Base-by-base conservation (phyloP, 2,797 vertebrate species). In the Halcyon smyrnensis region DNA sequence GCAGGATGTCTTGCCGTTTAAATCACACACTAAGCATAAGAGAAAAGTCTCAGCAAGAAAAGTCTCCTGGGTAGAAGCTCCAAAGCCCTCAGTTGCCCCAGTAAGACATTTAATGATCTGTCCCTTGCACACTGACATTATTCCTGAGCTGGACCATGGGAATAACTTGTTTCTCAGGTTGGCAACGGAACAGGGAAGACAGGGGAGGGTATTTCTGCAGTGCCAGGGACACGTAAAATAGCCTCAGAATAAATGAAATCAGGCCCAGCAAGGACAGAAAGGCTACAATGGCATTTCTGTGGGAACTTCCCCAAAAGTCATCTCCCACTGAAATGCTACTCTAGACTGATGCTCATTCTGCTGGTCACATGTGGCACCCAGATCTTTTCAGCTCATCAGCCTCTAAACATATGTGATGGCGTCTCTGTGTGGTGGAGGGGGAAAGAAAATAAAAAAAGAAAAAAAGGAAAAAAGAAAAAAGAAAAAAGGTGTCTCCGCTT, bases 301-400 rank as follows among this genome's bases (percentile, higher is more conserved):
- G 94, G 87, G 95, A 95, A 90, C 67, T 75, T 91, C 89, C 89
- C 86, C 89, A 77, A 76, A 96, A 95, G 56, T n/a, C 84, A 94
- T 81, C 89, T 94, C 81, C 62, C 76, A 92, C 82, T 92, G 93
- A 93, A 87, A 90, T 69, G 70, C 77, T 70, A 56, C 74, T 89
- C 90, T 67, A 77, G 80, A 63, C 83, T 79, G 79, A 21, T 70
- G 81, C 32, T 85, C 5, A 0, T 92, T 95, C 62, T 41, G n/a
- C 74, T 69, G 73, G 65, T 25, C 84, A 94, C 98, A 98, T 97
- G 84, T 97, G 97, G 98, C 93, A 50, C 45, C 80, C 98, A 98
- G 98, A 98, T 54, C 95, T 89, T 65, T 92, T 25, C 50, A 62
- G 57, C 83, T 95, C 90, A 75, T 93, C 89, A 96, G 91, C 89